phyloP scores from a whole-genome alignment of 2,113 vertebrate species.

The Entelurus aequoreus region DNA sequence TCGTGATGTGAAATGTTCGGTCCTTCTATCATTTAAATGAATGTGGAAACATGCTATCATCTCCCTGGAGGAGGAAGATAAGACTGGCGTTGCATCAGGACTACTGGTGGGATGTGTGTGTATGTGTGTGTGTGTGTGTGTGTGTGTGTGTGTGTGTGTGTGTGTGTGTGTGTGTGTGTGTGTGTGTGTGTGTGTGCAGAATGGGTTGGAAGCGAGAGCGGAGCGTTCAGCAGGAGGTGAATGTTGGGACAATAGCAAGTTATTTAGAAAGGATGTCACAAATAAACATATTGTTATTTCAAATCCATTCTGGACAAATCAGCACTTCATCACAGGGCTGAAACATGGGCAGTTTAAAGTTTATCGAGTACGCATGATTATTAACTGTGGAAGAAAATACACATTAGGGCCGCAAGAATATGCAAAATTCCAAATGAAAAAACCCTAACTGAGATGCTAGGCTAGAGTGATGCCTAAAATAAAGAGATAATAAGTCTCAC shows the following conservation, averaged over 20 bases:
- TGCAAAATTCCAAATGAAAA: neutral
- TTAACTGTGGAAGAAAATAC: neutral
- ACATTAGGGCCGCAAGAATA: neutral
- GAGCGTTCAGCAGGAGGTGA: slow-evolving; percentile 27
- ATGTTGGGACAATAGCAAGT: neutral
- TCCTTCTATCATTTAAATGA: slow-evolving; percentile 2
- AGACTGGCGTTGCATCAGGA: slow-evolving; percentile 21
- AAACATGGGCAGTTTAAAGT: neutral
- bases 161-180: slow-evolving; percentile 13
- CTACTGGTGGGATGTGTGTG: slow-evolving; percentile 16
- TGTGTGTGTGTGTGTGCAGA: slow-evolving; percentile 28
- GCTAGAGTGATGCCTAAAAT: neutral
- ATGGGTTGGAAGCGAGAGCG: slow-evolving; percentile 33
- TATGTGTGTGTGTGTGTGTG: slow-evolving; percentile 15
- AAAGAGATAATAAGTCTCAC: slow-evolving; percentile 68
- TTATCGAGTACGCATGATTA: neutral
- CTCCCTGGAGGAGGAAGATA: slow-evolving; percentile 22
- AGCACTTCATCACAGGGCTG: neutral
- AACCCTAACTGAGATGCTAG: neutral
- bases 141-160: slow-evolving; percentile 24
- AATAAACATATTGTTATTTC: neutral
- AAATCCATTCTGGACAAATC: neutral
- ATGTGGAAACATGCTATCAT: neutral
- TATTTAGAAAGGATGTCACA: neutral
- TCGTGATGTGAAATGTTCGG: neutral